Base-by-base conservation (phyloP, 2,888 invertebrate species). In the Agonum fuliginosum region DNA sequence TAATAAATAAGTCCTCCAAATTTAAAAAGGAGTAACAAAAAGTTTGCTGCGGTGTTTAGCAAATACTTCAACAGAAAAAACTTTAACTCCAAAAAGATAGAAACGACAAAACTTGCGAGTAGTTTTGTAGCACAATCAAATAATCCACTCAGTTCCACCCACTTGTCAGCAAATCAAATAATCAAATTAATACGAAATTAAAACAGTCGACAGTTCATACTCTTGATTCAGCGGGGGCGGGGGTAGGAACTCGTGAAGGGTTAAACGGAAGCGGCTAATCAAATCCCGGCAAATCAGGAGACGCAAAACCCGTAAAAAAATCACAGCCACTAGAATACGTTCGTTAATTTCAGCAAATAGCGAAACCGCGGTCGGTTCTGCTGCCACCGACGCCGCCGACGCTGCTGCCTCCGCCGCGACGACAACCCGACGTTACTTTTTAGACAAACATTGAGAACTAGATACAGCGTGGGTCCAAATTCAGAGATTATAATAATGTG, bases 291-390 rank as follows among this genome's bases (percentile, higher is more conserved):
- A 75, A 75, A 67, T 67, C 65, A 67, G 30, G 67, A 67, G 46
- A 65, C 65, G 75, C 12, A 75, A 67, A 67, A 67, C 65, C 46
- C 12, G 48, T 46, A 58, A 74, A 65, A 54, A 74, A 65, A 73
- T 48, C 46, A 17, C 67, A 48, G 69, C 22, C 76, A 48, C 27
- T 51, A 48, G 69, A 69, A 76, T 69, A 76, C 76, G 76, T 76
- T 76, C 76, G 76, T 76, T 76, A 76, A 76, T 76, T 67, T 76
- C 51, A 34, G 76, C 76, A 76, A 76, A 76, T 76, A 74, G 30
- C 74, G 73, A n/a, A 24, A 43, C 62, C 43, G 37, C 58, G 65
- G 54, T 46, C 46, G 8, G 34, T n/a, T 19, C 12, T 19, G 3
- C 54, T 14, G n/a, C 43, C 43, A 43, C n/a, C n/a, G n/a, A 10